Base-by-base conservation (phyloP, 2,113 vertebrate genomes). In the Stictonetta naevosa region DNA sequence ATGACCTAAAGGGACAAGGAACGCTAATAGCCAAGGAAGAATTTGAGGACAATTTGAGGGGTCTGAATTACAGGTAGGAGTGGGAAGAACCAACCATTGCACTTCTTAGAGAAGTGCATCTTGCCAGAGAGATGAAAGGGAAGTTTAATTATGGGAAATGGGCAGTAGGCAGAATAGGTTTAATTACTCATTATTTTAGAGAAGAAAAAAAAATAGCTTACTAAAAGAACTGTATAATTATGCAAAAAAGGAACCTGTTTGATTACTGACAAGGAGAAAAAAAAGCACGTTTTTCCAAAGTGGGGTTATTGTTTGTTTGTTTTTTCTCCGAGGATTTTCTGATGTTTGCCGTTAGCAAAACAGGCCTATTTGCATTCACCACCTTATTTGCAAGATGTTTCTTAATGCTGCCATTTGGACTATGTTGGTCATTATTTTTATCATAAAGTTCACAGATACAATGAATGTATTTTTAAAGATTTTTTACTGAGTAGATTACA, bases 71-170 rank as follows among this genome's bases (percentile, higher is more conserved):
- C 52, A 83, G n/a, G 31, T 71, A 63, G 9, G 40, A 63, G 33
- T 33, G n/a, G 42, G 63, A 72, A 64, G 53, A 72, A 15, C 52
- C n/a, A 63, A 28, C 6, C 8, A 22, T 20, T 44, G 9, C n/a
- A 59, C 1, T 42, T 31, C 42, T 29, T 63, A 38, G 62, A 67
- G 80, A 68, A 91, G 63, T 55, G 31, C 1, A 1, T 86, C 63
- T 79, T 55, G 3, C 72, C 38, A 83, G 23, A 67, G 50, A 58
- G 28, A 46, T 76, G 53, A 88, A 71, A 88, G 67, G 19, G 28
- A 16, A 6, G 13, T 72, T 86, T 73, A 94, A 59, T 94, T 94
- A 42, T 25, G 42, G 79, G 91, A 95, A 94, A 34, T 31, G 63
- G 58, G 38, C n/a, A 83, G 59, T 44, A 42, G 80, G 78, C 28